Percentiles rank a stretch among this genome's conserved stretches.
Evolutionary conservation across 2,113 vertebrate genomes (phyloP).

Genomic region (Microtus oregoni): DNA sequence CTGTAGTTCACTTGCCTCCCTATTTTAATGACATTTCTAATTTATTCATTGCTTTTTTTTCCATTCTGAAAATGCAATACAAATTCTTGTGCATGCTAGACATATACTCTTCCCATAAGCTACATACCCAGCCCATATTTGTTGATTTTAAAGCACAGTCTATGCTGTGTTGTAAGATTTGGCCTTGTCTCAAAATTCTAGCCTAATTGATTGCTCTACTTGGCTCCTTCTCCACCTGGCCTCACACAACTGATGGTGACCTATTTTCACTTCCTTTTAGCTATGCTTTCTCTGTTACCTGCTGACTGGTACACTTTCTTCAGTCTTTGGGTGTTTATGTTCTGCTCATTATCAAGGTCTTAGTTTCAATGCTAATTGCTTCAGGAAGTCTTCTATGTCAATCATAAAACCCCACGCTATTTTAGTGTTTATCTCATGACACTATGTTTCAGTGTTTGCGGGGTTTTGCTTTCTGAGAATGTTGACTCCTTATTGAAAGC

Average conservation of each 20-base stretch:
- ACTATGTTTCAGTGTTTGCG: not conserved
- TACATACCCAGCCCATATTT: not conserved
- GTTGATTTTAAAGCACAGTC: constrained; percentile 19
- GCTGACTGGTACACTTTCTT: not conserved
- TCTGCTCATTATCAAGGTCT: constrained; percentile 21
- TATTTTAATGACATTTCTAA: not conserved
- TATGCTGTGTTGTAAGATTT: not conserved
- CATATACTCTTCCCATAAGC: not conserved
- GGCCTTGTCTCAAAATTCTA: constrained; percentile 3
- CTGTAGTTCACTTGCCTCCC: not conserved
- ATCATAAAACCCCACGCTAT: not conserved
- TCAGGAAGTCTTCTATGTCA: constrained; percentile 23
- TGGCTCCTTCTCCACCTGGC: not conserved
- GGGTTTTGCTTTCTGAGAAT: not conserved
- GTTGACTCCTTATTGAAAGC: not conserved
- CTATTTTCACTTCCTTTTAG: constrained; percentile 10
- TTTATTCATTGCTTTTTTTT: not conserved
- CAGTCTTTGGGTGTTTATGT: not conserved
- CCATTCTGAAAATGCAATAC: not conserved
- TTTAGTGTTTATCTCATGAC: not conserved
- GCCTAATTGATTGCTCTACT: not conserved
- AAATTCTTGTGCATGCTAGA: not conserved
- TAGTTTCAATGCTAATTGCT: constrained; percentile 11
- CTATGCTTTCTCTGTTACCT: not conserved
- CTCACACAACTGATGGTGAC: not conserved